Evolutionary conservation across 2,797 vertebrate species (phyloP), one percentile per base, ranked within the genome.

Genomic region (Chelmon rostratus): DNA sequence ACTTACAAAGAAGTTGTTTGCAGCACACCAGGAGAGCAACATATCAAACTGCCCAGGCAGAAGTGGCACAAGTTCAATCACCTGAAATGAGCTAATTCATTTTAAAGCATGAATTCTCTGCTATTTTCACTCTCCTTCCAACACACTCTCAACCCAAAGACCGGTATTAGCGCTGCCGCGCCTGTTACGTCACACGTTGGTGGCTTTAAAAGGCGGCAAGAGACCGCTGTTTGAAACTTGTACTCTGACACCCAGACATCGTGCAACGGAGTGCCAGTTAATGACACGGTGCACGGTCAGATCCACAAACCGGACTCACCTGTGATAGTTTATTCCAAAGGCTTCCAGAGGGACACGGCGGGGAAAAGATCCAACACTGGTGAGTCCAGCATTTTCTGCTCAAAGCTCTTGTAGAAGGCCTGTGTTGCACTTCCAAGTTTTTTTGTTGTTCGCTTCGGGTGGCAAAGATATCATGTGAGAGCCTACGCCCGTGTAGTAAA

Each of bases 1-100:
- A 67, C 79, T 78, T 74, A 73, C 71, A 86, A 76, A 79, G 82
- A 73, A 78, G 74, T 81, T 84, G 79, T 87, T 89, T 89, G 85
- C 66, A 68, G 83, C 68, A 37, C 81, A 67, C 76, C 58, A 42
- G 67, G 73, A 82, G 78, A 76, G 79, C 75, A 81, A 88, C 82
- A 73, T 83, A 85, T 91, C 85, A 87, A 84, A 88, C 84, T 84
- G 71, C 86, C 49, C 53, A 18, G 31, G 67, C 57, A 79, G 59
- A 76, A 56, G 69, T 58, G 58, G 33, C 73, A 73, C 44, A 58
- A 67, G 79, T 85, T 85, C 70, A 86, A 52, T 83, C 73, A 57
- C 57, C 76, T 7, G 33, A 76, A 83, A 83, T 83, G 65, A 85
- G 81, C 56, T 58, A 73, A 85, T 78, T 84, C n/a, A 73, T 89